Conservation (phyloP, 2,797 vertebrate genomes). For the Esox masquinongy region DNA sequence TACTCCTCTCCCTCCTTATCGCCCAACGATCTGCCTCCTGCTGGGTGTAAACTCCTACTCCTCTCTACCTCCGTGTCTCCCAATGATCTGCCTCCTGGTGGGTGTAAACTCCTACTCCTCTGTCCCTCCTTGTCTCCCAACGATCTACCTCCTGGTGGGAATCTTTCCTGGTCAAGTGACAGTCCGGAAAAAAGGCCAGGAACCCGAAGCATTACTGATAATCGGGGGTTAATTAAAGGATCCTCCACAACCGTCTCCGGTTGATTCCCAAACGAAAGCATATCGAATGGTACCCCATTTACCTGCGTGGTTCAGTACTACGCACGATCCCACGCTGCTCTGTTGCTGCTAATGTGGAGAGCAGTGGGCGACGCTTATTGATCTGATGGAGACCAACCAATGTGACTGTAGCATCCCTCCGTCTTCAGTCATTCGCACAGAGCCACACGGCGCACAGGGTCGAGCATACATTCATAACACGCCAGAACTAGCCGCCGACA, state of each 20-base stretch:
- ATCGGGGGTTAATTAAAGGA: too few species aligned
- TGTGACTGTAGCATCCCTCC: background rate
- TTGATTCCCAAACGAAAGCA: too few species aligned
- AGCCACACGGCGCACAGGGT: background rate
- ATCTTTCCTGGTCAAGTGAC: background rate
- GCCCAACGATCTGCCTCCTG: background rate
- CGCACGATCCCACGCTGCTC: background rate
- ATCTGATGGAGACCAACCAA: background rate
- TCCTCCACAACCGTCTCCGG: too few species aligned
- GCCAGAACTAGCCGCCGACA: background rate
- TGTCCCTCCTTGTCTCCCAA: slow-evolving; percentile 9
- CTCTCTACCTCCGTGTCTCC: background rate
- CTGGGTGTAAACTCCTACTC: slow-evolving; percentile 35
- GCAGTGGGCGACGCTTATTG: background rate
- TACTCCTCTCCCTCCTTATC: slow-evolving; percentile 9
- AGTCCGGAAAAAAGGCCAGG: background rate
- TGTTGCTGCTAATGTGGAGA: background rate
- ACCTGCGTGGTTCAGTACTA: background rate
- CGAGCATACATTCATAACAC: background rate
- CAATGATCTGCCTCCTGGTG: too few species aligned
- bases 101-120: too few species aligned
- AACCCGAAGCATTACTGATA: background rate
- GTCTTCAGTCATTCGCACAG: background rate
- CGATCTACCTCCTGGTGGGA: too few species aligned
- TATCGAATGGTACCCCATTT: background rate